Percentiles rank a stretch among this genome's conserved stretches.
These are phyloP conservation scores for Nixonia krombeini DNA, from an alignment of 1,140 invertebrate genomes.

Conservation along the genomic window DNA sequence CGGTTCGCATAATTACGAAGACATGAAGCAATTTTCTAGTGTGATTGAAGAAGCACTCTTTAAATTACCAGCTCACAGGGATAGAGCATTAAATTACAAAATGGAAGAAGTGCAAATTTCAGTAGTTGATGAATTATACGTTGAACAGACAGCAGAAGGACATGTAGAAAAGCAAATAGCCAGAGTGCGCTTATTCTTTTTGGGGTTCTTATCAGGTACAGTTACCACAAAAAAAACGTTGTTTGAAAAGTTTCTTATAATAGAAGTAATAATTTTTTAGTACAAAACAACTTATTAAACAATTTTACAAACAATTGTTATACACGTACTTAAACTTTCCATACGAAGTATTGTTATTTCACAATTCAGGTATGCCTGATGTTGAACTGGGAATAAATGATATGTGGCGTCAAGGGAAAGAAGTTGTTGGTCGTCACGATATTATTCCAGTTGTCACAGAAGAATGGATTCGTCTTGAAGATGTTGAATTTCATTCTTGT, in stretches of 20 bases:
- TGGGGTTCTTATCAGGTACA: slow-evolving; percentile 91
- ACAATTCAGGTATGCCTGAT: slow-evolving; percentile 90
- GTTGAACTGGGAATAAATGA: slow-evolving; percentile 99
- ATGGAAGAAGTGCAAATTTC: slow-evolving; percentile 98
- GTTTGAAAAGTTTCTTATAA: too few relatives aligned
- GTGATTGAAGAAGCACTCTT: slow-evolving; percentile 93
- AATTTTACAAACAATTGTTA: too few relatives aligned
- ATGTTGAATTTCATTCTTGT: slow-evolving; percentile 94
- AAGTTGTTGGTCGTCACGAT: slow-evolving; percentile 98
- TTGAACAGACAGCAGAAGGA: slow-evolving; percentile 91
- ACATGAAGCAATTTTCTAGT: slow-evolving; percentile 91
- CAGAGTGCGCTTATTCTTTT: slow-evolving; percentile 93
- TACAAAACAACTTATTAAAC: too few relatives aligned
- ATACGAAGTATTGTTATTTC: too few relatives aligned
- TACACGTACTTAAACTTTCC: too few relatives aligned
- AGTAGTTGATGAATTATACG: slow-evolving; percentile 96
- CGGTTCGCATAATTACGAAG: slow-evolving; percentile 89
- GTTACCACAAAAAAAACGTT: too few relatives aligned
- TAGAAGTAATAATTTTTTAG: too few relatives aligned
- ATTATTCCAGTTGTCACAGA: slow-evolving; percentile 99
- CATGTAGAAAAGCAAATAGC: slow-evolving; percentile 93
- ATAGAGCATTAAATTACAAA: slow-evolving; percentile 93
- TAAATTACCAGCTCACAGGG: slow-evolving; percentile 84
- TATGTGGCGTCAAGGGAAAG: slow-evolving; percentile 94
- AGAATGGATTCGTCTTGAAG: slow-evolving; percentile 98